Evolutionary conservation across 2,888 invertebrate genomes (phyloP).

Genomic region (Temnothorax ravouxi): DNA sequence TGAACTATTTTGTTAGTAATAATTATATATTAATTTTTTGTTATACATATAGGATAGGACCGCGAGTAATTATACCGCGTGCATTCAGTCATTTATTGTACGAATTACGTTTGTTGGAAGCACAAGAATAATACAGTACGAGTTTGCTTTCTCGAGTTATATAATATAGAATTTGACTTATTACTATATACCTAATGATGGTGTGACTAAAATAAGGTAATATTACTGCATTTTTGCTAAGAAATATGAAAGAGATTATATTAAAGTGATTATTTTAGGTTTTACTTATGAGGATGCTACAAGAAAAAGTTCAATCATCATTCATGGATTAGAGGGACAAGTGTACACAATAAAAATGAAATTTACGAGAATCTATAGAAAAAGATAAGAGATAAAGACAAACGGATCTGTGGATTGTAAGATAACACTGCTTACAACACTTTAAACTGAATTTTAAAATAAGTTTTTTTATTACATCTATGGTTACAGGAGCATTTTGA

Average conservation of each 20-base stretch:
- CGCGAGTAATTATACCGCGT: too few species aligned
- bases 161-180: constrained; percentile 99
- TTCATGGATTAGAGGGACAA: constrained; percentile 97
- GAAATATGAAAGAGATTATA: constrained; percentile 2
- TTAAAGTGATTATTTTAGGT: constrained; percentile 83
- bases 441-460: too few species aligned
- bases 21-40: too few species aligned
- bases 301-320: constrained; percentile 95
- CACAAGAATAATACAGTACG: constrained; percentile 94
- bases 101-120: constrained; percentile 91
- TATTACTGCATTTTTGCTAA: constrained; percentile 11
- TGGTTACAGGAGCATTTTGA: constrained; percentile 94
- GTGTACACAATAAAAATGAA: constrained; percentile 95
- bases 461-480: too few species aligned
- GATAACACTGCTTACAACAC: too few species aligned
- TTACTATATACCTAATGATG: constrained; percentile 92
- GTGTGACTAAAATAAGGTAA: constrained; percentile 89
- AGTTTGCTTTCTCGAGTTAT: constrained; percentile 98
- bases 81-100: constrained; percentile 97
- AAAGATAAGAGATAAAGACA: constrained; percentile 94
- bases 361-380: constrained; percentile 95
- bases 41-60: too few species aligned
- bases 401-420: constrained; percentile 87
- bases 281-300: constrained; percentile 89
- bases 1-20: too few species aligned